Conservation (phyloP, 2,113 vertebrate genomes). For the Podarcis muralis region DNA sequence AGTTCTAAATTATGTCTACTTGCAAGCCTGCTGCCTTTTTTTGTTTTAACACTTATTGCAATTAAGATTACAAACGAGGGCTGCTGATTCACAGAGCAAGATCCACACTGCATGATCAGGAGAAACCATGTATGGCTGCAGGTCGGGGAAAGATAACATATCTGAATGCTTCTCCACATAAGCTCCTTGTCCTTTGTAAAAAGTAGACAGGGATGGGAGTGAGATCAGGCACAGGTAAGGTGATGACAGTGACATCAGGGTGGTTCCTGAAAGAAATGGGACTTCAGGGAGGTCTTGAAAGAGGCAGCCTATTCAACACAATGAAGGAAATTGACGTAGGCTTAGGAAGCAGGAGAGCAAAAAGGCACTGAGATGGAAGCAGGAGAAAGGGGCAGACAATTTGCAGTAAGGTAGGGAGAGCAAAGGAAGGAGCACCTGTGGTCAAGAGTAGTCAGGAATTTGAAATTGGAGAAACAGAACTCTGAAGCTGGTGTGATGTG, state of each 20-base stretch:
- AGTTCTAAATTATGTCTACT: background rate
- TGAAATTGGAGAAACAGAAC: background rate
- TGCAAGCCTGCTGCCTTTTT: background rate
- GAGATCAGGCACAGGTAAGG: too few species aligned
- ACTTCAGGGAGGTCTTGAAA: background rate
- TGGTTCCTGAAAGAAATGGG: too few species aligned
- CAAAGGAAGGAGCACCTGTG: too few species aligned
- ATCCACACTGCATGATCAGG: background rate
- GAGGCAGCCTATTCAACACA: background rate
- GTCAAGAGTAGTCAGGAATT: too few species aligned
- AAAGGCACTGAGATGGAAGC: background rate
- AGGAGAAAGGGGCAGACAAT: too few species aligned
- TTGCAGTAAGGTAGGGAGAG: too few species aligned
- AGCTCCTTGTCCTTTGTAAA: background rate
- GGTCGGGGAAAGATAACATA: background rate
- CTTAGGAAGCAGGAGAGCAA: background rate
- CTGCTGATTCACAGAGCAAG: background rate
- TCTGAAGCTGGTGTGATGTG: background rate
- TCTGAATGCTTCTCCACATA: background rate
- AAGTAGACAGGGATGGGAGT: too few species aligned
- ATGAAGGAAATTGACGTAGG: background rate
- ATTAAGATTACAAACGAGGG: background rate
- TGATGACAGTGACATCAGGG: too few species aligned
- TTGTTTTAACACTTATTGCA: background rate
- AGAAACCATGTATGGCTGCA: background rate